phyloP scores from a whole-genome alignment of 2,888 invertebrate species.

The Phengaris arion region DNA sequence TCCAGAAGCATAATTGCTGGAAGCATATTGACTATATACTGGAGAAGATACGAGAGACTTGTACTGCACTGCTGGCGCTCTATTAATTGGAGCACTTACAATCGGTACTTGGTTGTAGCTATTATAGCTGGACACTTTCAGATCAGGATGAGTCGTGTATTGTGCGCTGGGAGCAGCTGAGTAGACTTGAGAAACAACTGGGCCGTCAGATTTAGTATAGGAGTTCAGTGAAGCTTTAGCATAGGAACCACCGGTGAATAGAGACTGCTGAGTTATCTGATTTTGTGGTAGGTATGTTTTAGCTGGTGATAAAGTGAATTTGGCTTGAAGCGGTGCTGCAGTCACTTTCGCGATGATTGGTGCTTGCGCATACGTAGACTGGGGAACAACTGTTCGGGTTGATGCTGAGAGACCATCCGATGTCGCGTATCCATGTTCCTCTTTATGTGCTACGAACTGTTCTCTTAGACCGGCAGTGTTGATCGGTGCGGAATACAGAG shows the following conservation, averaged over 20 bases:
- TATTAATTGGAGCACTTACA: constrained; percentile 41
- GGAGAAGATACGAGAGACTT: constrained; percentile 32
- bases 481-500: constrained; percentile 46
- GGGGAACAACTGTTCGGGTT: constrained; percentile 61
- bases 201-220: constrained; percentile 61
- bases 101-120: constrained; percentile 39
- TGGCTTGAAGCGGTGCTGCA: constrained; percentile 68
- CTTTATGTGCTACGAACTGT: constrained; percentile 52
- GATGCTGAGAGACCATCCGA: constrained; percentile 72
- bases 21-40: constrained; percentile 31
- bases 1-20: constrained; percentile 33
- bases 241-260: constrained; percentile 54
- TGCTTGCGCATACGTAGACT: constrained; percentile 72
- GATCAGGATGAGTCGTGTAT: constrained; percentile 61
- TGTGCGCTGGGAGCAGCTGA: constrained; percentile 57
- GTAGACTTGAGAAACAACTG: constrained; percentile 71
- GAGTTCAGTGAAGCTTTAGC: constrained; percentile 70
- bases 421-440: constrained; percentile 77
- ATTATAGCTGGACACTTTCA: constrained; percentile 44
- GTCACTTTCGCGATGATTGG: constrained; percentile 75
- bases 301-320: constrained; percentile 57
- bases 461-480: constrained; percentile 50
- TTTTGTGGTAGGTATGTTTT: constrained; percentile 61
- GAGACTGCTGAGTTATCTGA: constrained; percentile 54
- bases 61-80: constrained; percentile 42